These are phyloP conservation scores for Sarcophaga rosellei DNA, from an alignment of 2,888 invertebrate genomes.

Conservation along the genomic window DNA sequence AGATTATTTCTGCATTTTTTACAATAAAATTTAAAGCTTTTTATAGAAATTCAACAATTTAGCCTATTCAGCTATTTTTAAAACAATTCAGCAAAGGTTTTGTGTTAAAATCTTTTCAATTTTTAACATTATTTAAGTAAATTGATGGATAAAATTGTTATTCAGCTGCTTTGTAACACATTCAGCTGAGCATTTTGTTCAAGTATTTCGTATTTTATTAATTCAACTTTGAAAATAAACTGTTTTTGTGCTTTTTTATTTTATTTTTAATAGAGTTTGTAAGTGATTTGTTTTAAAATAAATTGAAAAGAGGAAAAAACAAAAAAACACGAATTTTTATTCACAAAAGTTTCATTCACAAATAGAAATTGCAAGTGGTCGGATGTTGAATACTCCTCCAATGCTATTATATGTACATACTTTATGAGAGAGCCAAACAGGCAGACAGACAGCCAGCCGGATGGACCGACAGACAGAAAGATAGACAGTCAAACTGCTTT, in stretches of 20 bases:
- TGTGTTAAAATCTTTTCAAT: not conserved
- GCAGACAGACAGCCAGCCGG: not conserved
- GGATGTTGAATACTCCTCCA: not conserved
- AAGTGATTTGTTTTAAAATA: not conserved
- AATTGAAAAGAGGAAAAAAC: not conserved
- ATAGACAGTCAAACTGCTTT: not conserved
- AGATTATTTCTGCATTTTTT: not conserved
- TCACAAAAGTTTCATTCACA: not conserved
- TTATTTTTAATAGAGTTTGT: not conserved
- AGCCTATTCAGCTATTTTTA: slow-evolving; percentile 12
- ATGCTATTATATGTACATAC: not conserved
- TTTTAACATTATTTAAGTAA: not conserved
- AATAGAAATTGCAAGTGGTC: not conserved
- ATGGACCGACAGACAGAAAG: not conserved
- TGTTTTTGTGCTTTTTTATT: not conserved
- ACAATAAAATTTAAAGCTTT: not conserved
- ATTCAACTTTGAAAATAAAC: not conserved
- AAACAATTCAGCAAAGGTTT: slow-evolving; percentile 19
- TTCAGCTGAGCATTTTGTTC: not conserved
- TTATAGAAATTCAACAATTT: not conserved
- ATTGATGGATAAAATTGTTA: not conserved
- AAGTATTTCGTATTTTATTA: not conserved
- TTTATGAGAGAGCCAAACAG: not conserved
- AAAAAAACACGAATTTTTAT: not conserved
- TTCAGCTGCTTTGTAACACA: not conserved